Conservation (phyloP, 2,113 vertebrate species). For the Spea multiplicata region DNA sequence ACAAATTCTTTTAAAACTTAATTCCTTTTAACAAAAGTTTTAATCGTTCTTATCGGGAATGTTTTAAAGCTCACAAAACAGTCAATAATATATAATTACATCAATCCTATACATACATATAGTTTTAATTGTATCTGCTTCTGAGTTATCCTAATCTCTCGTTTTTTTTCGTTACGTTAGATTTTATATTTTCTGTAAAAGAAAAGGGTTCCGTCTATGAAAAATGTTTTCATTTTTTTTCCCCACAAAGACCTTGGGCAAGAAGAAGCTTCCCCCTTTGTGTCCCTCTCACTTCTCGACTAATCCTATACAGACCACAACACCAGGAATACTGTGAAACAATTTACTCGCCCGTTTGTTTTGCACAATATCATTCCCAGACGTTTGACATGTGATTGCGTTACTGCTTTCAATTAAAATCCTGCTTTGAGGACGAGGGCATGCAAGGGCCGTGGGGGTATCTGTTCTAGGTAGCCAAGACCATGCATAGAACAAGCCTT, state of each 20-base stretch:
- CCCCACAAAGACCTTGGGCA: conserved; percentile 18
- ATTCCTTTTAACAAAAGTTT: no score
- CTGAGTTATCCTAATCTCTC: no score
- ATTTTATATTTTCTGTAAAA: not conserved
- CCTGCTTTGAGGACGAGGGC: conserved; percentile 20
- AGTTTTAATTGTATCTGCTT: no score
- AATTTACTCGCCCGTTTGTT: conserved; percentile 27
- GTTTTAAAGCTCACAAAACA: no score
- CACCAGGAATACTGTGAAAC: conserved; percentile 17
- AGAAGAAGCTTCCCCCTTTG: conserved; percentile 28
- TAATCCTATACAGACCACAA: conserved; percentile 36
- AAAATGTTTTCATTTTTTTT: conserved; percentile 12
- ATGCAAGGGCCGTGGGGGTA: not conserved
- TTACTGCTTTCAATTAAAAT: conserved; percentile 38
- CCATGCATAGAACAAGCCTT: no score
- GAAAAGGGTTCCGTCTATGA: not conserved
- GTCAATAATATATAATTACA: no score
- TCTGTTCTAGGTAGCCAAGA: conserved; percentile 16
- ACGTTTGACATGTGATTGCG: conserved; percentile 37
- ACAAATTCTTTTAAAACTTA: no score
- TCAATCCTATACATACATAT: no score
- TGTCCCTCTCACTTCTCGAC: conserved; percentile 31
- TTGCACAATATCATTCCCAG: conserved; percentile 34
- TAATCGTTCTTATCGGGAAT: no score
- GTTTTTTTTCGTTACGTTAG: no score